phyloP scores from a whole-genome alignment of 2,113 vertebrate genomes.

The Triplophysa rosa region DNA sequence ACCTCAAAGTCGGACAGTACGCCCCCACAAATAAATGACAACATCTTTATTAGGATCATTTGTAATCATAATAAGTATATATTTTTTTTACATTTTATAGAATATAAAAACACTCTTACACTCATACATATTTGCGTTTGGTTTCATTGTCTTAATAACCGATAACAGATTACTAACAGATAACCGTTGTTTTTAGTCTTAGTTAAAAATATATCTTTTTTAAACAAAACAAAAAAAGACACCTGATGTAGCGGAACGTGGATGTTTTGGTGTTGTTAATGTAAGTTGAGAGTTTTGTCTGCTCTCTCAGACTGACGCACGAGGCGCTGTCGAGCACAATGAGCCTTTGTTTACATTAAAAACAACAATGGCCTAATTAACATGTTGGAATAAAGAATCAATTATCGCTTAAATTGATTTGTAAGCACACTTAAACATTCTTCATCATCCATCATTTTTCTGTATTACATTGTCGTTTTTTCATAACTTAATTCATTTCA shows the following conservation, averaged over 20 bases:
- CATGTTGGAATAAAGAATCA: slow-evolving; percentile 46
- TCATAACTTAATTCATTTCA: too few relatives aligned
- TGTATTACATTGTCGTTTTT: not conserved
- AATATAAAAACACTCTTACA: too few relatives aligned
- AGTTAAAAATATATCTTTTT: not conserved
- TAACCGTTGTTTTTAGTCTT: not conserved
- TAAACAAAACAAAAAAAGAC: not conserved
- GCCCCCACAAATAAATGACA: not conserved
- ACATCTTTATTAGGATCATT: not conserved
- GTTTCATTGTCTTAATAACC: too few relatives aligned
- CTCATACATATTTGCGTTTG: too few relatives aligned
- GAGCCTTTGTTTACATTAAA: slow-evolving; percentile 75
- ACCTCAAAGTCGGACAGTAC: too few relatives aligned
- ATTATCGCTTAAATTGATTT: slow-evolving; percentile 13
- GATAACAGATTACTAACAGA: not conserved
- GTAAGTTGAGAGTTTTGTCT: slow-evolving; percentile 24
- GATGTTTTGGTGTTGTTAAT: not conserved
- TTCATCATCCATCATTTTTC: not conserved
- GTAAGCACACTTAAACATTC: not conserved
- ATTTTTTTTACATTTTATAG: too few relatives aligned
- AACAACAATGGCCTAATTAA: slow-evolving; percentile 55
- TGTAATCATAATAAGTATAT: too few relatives aligned
- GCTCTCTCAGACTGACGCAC: slow-evolving; percentile 49
- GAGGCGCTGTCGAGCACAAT: slow-evolving; percentile 70
- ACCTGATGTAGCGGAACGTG: not conserved